Evolutionary conservation across 2,797 vertebrate genomes (phyloP), one percentile per base, ranked within the genome.

Genomic region (Pseudomugil tenellus): DNA sequence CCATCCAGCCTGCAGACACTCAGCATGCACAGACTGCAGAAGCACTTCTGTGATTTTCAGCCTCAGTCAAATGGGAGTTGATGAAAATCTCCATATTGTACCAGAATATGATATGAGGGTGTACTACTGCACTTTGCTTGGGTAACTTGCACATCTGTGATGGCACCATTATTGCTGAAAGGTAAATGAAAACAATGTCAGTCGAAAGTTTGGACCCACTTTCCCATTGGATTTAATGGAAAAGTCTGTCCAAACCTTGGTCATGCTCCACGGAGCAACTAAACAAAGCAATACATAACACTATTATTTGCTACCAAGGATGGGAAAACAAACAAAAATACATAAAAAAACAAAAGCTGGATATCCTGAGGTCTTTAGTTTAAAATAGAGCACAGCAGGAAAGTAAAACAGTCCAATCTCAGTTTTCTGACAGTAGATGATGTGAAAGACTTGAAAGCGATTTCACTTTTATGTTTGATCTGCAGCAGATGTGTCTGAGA

Each of bases 1-100:
- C 43, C 46, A 46, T 46, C 35, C 57, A 67, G 58, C 65, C 29
- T 26, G 58, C 48, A 63, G 66, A 60, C 63, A 69, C 64, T 51
- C 37, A 25, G n/a, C 46, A 49, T 65, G 31, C 34, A 59, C 43
- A 60, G 71, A 64, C n/a, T 64, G 31, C 52, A 70, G 55, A 29
- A 43, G 31, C 41, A 46, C 61, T 37, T 70, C 32, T 19, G 39
- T 29, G 63, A 26, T n/a, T 39, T 51, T 28, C 17, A 67, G 39
- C 31, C 57, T 65, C 39, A 51, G 41, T 48, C 54, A 51, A 26
- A 51, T 29, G 26, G 59, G 11, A 21, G 39, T 51, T 72, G 54
- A 73, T 31, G 35, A 46, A 58, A 41, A 1, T 21, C n/a, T 29
- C 37, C 6, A 7, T 52, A 52, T 39, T 69, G 7, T 25, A 21